phyloP scores from a whole-genome alignment of 1,140 invertebrate genomes.

The Drosophila pseudoananassae region DNA sequence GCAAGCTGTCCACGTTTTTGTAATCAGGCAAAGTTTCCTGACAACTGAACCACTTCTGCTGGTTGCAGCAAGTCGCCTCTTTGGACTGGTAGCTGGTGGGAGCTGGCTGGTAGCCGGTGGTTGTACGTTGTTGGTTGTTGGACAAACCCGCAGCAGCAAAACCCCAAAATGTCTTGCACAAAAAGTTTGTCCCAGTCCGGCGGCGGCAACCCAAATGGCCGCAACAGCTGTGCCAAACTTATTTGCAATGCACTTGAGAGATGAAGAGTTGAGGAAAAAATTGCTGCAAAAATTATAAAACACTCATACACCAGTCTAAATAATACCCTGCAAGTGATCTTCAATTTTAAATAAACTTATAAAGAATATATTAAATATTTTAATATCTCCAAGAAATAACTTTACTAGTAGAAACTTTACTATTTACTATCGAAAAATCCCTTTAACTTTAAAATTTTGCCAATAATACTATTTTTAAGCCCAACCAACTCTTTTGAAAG shows the following conservation, averaged over 20 bases:
- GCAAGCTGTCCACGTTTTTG: constrained; percentile 76
- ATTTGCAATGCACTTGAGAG: constrained; percentile 51
- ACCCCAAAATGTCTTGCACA: constrained; percentile 67
- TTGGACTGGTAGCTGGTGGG: constrained; percentile 10
- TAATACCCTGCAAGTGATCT: constrained; percentile 8
- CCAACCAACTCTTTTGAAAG: constrained; percentile 22
- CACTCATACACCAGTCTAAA: not conserved
- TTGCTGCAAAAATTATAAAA: not conserved
- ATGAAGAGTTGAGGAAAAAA: constrained; percentile 14
- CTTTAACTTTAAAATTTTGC: not conserved
- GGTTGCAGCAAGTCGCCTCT: constrained; percentile 22
- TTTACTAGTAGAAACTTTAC: too few species aligned
- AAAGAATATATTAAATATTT: too few species aligned
- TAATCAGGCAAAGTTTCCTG: constrained; percentile 78
- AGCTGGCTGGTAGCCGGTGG: constrained; percentile 24
- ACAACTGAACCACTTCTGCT: constrained; percentile 58
- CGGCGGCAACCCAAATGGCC: constrained; percentile 38
- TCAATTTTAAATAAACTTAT: not conserved
- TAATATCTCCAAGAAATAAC: too few species aligned
- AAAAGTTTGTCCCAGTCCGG: constrained; percentile 58
- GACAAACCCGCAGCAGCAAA: constrained; percentile 58
- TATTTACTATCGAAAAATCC: not conserved
- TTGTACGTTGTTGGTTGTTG: constrained; percentile 32
- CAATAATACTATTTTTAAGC: not conserved
- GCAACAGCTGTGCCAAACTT: constrained; percentile 66